A percentile compares a stretch with the other conserved stretches of the same genome.
Evolutionary conservation across 2,888 invertebrate genomes (phyloP).

Genomic region (Automeris io): DNA sequence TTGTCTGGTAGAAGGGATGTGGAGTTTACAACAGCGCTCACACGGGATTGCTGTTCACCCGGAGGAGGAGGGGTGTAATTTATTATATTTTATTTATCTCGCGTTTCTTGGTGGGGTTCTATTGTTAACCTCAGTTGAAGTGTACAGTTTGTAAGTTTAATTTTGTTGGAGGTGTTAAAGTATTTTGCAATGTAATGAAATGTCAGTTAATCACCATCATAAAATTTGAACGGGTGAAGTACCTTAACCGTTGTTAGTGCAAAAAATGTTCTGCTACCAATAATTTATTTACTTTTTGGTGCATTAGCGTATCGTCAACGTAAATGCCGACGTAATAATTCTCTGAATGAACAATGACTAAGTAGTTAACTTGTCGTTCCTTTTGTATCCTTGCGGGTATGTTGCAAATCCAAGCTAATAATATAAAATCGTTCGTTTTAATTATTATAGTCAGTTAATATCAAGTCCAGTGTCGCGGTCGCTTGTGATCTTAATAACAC

Average conservation of each 20-base stretch:
- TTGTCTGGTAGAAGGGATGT: no score
- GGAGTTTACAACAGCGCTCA: no score
- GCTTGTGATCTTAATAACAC: slow-evolving; percentile 12
- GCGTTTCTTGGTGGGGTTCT: no score
- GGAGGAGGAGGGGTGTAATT: no score
- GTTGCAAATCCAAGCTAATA: slow-evolving; percentile 14
- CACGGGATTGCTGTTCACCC: no score
- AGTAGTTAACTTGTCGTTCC: background rate
- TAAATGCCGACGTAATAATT: background rate
- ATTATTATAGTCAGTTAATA: slow-evolving; percentile 19
- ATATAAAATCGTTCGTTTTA: slow-evolving; percentile 27
- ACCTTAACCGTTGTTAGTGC: background rate
- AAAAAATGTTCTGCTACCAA: background rate
- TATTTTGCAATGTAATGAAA: no score
- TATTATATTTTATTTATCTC: no score
- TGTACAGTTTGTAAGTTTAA: no score
- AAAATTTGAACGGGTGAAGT: background rate
- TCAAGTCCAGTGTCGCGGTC: slow-evolving; percentile 20
- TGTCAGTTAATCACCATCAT: no score
- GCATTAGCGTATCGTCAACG: background rate
- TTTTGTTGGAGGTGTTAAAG: no score
- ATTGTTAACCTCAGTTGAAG: no score
- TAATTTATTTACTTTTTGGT: background rate
- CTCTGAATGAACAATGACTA: slow-evolving; percentile 3
- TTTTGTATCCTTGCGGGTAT: slow-evolving; percentile 4